A percentile compares a stretch with the other conserved stretches of the same genome.
Conservation (phyloP, 2,113 vertebrate species). For the Spea bombifrons region DNA sequence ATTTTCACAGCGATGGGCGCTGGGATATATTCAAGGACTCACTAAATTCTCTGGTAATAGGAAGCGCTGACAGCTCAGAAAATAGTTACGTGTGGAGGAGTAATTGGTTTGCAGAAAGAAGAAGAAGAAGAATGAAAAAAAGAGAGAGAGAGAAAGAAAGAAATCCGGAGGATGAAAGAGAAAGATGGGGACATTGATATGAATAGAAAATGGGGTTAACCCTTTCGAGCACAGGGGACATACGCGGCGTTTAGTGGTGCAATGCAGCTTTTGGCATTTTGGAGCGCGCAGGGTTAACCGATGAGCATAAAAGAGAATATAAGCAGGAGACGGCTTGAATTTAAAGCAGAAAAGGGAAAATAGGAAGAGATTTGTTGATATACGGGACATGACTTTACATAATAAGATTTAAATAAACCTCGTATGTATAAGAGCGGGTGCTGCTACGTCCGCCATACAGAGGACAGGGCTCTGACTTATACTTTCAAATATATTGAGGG, state of each 20-base stretch:
- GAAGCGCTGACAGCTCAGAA: constrained; percentile 46
- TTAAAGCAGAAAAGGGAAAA: neutral
- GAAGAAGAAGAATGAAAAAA: constrained; percentile 21
- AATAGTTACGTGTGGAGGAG: constrained; percentile 43
- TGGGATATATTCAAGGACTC: constrained; percentile 39
- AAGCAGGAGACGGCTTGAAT: neutral
- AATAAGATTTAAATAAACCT: too few relatives aligned
- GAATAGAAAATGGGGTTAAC: constrained; percentile 13
- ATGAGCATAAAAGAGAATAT: neutral
- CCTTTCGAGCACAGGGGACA: neutral
- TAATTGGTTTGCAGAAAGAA: constrained; percentile 44
- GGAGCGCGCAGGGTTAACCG: neutral
- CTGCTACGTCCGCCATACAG: too few relatives aligned
- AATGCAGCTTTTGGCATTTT: neutral
- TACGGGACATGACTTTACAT: neutral
- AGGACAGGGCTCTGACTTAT: too few relatives aligned
- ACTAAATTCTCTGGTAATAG: constrained; percentile 45
- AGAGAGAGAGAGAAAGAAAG: neutral
- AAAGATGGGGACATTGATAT: constrained; percentile 32
- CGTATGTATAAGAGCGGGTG: too few relatives aligned
- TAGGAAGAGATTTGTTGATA: constrained; percentile 19
- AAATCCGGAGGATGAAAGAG: constrained; percentile 28
- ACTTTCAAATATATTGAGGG: too few relatives aligned
- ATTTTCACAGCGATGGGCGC: constrained; percentile 9
- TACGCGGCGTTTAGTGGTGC: neutral